Percentiles rank a stretch among this genome's conserved stretches.
Conservation (phyloP, 2,113 vertebrate genomes). For the Ibidorhyncha struthersii region DNA sequence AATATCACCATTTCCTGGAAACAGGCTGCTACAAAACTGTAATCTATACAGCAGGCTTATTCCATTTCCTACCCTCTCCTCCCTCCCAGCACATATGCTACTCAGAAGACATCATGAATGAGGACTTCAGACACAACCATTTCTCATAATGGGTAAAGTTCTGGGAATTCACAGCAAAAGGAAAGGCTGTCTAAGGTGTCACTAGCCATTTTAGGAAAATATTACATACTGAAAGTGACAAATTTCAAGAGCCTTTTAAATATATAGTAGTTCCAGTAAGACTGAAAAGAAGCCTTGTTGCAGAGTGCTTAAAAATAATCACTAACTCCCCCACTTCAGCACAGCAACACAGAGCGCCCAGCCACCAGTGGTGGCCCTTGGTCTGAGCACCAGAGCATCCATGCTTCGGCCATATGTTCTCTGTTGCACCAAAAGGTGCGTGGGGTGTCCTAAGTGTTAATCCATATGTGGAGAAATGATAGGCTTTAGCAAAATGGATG, state of each 20-base stretch:
- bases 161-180: not conserved
- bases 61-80: not conserved
- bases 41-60: not conserved
- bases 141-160: not conserved
- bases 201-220: not conserved
- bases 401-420: not conserved
- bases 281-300: not conserved
- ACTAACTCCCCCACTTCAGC: not conserved
- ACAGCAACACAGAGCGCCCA: not conserved
- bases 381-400: not conserved
- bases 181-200: slow-evolving; percentile 8
- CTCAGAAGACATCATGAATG: not conserved
- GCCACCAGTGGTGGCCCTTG: not conserved
- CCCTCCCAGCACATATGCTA: not conserved
- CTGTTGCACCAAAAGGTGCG: not conserved
- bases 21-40: not conserved
- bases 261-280: not conserved
- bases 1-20: not conserved
- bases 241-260: not conserved
- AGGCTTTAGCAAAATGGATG: not conserved
- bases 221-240: not conserved
- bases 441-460: not conserved
- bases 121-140: not conserved
- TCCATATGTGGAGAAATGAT: not conserved
- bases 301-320: not conserved